Percentiles rank a stretch among this genome's conserved stretches.
Evolutionary conservation across 2,113 vertebrate genomes (phyloP).

Genomic region (Indicator indicator): DNA sequence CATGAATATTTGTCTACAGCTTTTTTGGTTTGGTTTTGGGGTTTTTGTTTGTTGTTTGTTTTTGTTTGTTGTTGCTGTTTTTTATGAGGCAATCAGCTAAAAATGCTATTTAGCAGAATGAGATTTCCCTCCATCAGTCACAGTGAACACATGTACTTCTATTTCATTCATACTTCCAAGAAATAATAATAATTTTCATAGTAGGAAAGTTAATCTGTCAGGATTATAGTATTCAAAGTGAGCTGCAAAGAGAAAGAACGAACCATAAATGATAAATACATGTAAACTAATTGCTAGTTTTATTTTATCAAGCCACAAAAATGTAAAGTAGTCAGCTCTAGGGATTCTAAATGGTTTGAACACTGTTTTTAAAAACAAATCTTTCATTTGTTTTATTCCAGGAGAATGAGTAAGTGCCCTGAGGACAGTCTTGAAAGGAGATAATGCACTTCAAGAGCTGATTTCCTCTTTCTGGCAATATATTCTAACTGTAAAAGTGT

Average conservation of each 20-base stretch:
- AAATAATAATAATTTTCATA: conserved; percentile 44
- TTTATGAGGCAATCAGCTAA: neutral
- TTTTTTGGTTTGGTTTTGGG: neutral
- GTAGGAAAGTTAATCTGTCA: conserved; percentile 38
- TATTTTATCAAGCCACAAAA: conserved; percentile 49
- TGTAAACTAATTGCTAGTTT: conserved; percentile 45
- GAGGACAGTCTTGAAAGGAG: conserved; percentile 54
- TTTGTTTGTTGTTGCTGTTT: neutral
- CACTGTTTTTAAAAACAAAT: conserved; percentile 44
- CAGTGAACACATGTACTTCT: conserved; percentile 6
- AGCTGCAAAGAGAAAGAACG: conserved; percentile 22
- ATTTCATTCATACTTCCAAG: conserved; percentile 58
- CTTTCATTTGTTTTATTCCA: conserved; percentile 64
- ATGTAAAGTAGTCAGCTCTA: conserved; percentile 37
- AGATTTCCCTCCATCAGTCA: conserved; percentile 21
- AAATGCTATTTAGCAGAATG: neutral
- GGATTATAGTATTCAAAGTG: conserved; percentile 31
- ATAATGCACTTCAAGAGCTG: conserved; percentile 46
- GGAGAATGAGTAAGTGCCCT: conserved; percentile 42
- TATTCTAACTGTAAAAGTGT: neutral
- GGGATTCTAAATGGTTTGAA: conserved; percentile 56
- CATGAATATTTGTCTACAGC: neutral
- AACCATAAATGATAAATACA: conserved; percentile 33
- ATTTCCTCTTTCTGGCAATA: conserved; percentile 31
- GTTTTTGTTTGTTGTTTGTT: no score